Evolutionary conservation across 1,140 invertebrate species (phyloP).

Genomic region (Saccostrea glomerata): DNA sequence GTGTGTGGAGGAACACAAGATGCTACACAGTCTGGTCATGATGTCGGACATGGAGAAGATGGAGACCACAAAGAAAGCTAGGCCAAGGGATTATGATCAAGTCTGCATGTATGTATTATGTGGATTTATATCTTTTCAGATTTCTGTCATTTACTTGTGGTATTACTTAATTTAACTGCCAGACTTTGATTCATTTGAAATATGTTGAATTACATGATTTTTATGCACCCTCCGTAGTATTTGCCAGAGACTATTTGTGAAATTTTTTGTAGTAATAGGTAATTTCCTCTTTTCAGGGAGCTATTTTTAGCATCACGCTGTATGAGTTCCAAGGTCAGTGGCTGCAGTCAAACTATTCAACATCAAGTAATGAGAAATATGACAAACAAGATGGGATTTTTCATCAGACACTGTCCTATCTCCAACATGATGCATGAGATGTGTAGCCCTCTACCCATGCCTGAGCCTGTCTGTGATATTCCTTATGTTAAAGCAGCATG

Average conservation of each 20-base stretch:
- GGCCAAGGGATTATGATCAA: slow-evolving; percentile 7
- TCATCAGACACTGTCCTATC: slow-evolving; percentile 18
- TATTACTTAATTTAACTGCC: neutral
- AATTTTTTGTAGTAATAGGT: neutral
- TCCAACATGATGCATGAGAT: slow-evolving; percentile 33
- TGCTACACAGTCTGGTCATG: neutral
- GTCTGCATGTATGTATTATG: neutral
- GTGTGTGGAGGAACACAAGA: slow-evolving; percentile 1
- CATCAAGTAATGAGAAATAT: neutral
- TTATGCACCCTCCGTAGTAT: too few relatives aligned
- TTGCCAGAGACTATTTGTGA: too few relatives aligned
- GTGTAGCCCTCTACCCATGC: neutral
- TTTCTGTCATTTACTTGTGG: neutral
- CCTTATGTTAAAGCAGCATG: neutral
- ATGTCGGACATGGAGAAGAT: slow-evolving; percentile 33
- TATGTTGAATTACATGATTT: too few relatives aligned
- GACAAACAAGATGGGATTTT: slow-evolving; percentile 4
- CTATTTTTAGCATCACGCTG: neutral
- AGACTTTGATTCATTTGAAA: too few relatives aligned
- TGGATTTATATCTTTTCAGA: neutral
- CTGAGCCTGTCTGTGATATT: slow-evolving; percentile 5
- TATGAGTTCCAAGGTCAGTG: neutral
- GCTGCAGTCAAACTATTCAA: neutral
- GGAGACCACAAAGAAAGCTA: neutral
- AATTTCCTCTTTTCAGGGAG: slow-evolving; percentile 1